Percentiles rank a stretch among this genome's conserved stretches.
These are phyloP conservation scores for Venustoraphidia nigricollis DNA, from an alignment of 2,888 invertebrate genomes.

Conservation along the genomic window DNA sequence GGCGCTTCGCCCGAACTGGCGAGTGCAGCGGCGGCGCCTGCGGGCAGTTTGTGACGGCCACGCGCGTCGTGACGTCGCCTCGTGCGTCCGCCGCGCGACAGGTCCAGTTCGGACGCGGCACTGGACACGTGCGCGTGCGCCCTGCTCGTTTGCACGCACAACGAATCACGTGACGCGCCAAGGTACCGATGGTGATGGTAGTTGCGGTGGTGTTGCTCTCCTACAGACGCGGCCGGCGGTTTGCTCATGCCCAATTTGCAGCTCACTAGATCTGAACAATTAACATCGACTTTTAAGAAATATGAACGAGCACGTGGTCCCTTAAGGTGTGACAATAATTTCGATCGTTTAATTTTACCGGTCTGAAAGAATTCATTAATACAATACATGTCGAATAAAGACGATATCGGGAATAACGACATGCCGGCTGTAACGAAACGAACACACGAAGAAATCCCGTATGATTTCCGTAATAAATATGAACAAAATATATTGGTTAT, in stretches of 20 bases:
- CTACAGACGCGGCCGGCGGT: slow-evolving; percentile 22
- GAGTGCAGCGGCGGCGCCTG: slow-evolving; percentile 32
- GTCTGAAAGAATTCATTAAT: too few species aligned
- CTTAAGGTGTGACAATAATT: too few species aligned
- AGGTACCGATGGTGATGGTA: slow-evolving; percentile 24
- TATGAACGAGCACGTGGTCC: too few species aligned
- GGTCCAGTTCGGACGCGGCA: slow-evolving; percentile 61
- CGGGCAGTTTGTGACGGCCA: slow-evolving; percentile 43
- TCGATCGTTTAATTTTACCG: too few species aligned
- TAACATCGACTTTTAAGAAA: too few species aligned
- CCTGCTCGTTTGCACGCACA: slow-evolving; percentile 24
- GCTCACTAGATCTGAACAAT: slow-evolving; percentile 52
- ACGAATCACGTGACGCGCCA: slow-evolving; percentile 59
- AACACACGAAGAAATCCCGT: too few species aligned
- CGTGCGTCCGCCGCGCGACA: slow-evolving; percentile 44
- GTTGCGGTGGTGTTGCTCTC: slow-evolving; percentile 31
- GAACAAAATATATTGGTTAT: too few species aligned
- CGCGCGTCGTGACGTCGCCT: slow-evolving; percentile 42
- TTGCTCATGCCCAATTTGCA: slow-evolving; percentile 57
- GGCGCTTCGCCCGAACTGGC: slow-evolving; percentile 63
- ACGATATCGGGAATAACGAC: too few species aligned
- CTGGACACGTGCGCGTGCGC: slow-evolving; percentile 43
- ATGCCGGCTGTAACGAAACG: too few species aligned
- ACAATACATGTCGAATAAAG: too few species aligned
- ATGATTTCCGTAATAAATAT: too few species aligned